A percentile compares a stretch with the other conserved stretches of the same genome.
Conservation (phyloP, 2,888 invertebrate genomes). For the Coelopa pilipes region DNA sequence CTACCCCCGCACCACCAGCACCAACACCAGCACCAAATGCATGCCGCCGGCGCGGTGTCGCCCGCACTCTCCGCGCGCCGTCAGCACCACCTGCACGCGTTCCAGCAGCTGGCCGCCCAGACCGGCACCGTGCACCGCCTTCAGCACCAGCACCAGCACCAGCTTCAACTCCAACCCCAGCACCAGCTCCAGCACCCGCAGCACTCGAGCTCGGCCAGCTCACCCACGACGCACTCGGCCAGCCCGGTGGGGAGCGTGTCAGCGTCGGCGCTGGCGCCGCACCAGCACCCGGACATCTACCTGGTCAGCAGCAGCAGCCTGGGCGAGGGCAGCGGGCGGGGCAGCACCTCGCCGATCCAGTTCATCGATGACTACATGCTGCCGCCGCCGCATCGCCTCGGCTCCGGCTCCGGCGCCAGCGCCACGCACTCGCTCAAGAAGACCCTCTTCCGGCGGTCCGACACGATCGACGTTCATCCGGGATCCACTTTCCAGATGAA, state of each 20-base stretch:
- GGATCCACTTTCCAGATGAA: constrained; percentile 67
- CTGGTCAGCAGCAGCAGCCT: constrained; percentile 65
- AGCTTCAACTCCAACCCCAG: constrained; percentile 49
- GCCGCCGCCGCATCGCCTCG: constrained; percentile 46
- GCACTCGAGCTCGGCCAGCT: constrained; percentile 59
- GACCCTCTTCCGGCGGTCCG: constrained; percentile 65
- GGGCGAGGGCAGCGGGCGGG: constrained; percentile 58
- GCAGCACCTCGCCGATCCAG: constrained; percentile 53
- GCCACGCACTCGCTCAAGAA: constrained; percentile 62
- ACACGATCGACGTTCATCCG: constrained; percentile 67
- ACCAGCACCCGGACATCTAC: constrained; percentile 64
- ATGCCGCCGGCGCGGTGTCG: constrained; percentile 61
- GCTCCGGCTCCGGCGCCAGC: constrained; percentile 47
- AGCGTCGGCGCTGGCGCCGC: constrained; percentile 32
- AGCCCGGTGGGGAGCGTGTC: constrained; percentile 56
- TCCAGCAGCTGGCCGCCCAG: constrained; percentile 48
- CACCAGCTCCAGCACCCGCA: constrained; percentile 47
- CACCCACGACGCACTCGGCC: constrained; percentile 60
- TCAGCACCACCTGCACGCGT: constrained; percentile 59
- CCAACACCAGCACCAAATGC: constrained; percentile 50
- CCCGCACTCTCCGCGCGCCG: constrained; percentile 62
- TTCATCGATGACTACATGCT: constrained; percentile 53
- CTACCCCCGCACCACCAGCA: constrained; percentile 46
- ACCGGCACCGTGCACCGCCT: constrained; percentile 44
- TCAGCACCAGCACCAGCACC: constrained; percentile 44